Conservation (phyloP, 2,797 vertebrate species). For the Pipistrellus pipistrellus region DNA sequence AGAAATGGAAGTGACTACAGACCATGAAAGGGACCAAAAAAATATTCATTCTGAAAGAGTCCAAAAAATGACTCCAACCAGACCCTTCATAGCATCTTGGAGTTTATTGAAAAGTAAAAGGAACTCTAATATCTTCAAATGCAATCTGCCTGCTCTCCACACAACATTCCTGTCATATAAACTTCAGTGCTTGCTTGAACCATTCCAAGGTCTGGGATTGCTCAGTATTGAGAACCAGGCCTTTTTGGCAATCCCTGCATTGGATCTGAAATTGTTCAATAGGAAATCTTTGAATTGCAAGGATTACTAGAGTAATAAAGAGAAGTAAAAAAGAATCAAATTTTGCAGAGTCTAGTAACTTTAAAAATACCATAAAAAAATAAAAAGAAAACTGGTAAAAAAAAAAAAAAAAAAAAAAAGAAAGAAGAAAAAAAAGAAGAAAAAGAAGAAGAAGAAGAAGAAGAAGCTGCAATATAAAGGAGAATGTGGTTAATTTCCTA, state of each 20-base stretch:
- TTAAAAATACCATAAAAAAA: background rate
- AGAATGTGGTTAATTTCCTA: constrained; percentile 29
- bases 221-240: background rate
- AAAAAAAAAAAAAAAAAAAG: constrained; percentile 2
- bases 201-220: background rate
- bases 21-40: background rate
- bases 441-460: too few relatives aligned
- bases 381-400: constrained; percentile 5
- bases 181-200: background rate
- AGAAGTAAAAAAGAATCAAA: constrained; percentile 6
- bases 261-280: background rate
- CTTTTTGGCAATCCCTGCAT: background rate
- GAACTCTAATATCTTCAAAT: background rate
- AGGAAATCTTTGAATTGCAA: background rate
- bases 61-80: background rate
- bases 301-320: constrained; percentile 13
- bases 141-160: background rate
- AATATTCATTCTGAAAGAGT: background rate
- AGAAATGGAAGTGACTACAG: background rate
- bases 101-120: background rate
- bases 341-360: background rate
- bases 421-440: background rate
- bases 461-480: background rate
- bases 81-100: background rate
- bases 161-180: background rate